phyloP scores from a whole-genome alignment of 2,888 invertebrate species.

The Lepidonotus clava region DNA sequence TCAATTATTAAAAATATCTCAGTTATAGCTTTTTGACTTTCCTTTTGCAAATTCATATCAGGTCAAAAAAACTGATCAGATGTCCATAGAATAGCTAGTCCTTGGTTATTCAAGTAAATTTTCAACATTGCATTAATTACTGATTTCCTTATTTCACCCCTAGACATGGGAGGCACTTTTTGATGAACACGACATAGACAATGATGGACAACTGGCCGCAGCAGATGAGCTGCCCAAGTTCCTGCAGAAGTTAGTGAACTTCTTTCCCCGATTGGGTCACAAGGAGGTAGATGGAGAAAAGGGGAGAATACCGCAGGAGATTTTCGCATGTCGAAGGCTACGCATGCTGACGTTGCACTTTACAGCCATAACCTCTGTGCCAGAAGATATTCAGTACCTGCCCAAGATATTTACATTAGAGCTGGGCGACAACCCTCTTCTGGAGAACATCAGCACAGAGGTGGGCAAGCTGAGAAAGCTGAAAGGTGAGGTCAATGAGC shows the following conservation, averaged over 20 bases:
- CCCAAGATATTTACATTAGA: slow-evolving; percentile 67
- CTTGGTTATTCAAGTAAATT: too few relatives aligned
- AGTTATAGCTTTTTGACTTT: too few relatives aligned
- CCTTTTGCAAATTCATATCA: too few relatives aligned
- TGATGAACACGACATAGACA: slow-evolving; percentile 5
- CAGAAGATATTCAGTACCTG: slow-evolving; percentile 71
- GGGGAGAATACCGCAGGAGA: slow-evolving; percentile 71
- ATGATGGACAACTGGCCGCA: background rate
- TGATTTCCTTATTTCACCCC: background rate
- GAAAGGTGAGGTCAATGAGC: slow-evolving; percentile 70
- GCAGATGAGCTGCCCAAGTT: slow-evolving; percentile 19
- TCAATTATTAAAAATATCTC: too few relatives aligned
- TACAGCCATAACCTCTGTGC: slow-evolving; percentile 74
- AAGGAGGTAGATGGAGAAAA: slow-evolving; percentile 52
- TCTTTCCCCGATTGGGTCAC: slow-evolving; percentile 8
- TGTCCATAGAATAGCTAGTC: background rate
- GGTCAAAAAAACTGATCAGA: background rate
- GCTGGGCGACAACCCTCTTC: slow-evolving; percentile 70
- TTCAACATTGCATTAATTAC: background rate
- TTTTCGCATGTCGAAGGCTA: slow-evolving; percentile 69
- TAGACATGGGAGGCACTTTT: slow-evolving; percentile 47
- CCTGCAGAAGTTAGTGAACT: background rate
- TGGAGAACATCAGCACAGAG: slow-evolving; percentile 67
- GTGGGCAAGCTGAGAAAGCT: slow-evolving; percentile 66
- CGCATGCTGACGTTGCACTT: slow-evolving; percentile 70